These are phyloP conservation scores for Tokudaia muenninki DNA, from an alignment of 2,797 vertebrate species.

Conservation along the genomic window DNA sequence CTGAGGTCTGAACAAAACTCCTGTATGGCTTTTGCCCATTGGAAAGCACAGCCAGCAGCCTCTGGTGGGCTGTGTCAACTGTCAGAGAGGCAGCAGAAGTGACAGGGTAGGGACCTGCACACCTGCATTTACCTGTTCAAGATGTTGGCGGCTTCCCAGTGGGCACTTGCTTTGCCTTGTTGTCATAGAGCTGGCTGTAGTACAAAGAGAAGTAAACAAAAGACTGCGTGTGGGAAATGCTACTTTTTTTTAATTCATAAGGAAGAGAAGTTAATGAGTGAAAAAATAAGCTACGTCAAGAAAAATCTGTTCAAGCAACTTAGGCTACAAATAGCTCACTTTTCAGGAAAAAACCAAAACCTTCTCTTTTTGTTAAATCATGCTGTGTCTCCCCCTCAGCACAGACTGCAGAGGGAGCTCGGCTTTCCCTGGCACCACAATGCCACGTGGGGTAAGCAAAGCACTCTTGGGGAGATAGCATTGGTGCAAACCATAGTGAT, in stretches of 20 bases:
- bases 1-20: not conserved
- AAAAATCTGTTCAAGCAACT: constrained; percentile 80
- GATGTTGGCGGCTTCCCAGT: not conserved
- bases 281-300: constrained; percentile 67
- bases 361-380: not conserved
- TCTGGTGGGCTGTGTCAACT: not conserved
- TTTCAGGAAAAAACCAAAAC: constrained; percentile 23
- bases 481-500: not conserved
- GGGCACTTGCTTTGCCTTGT: not conserved
- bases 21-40: not conserved
- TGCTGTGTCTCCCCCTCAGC: not conserved
- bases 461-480: not conserved
- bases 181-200: not conserved
- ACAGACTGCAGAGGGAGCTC: not conserved
- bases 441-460: not conserved
- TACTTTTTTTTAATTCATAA: constrained; percentile 80
- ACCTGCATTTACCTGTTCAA: not conserved
- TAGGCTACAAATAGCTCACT: constrained; percentile 79
- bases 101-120: too few species aligned
- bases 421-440: not conserved
- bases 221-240: constrained; percentile 32
- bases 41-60: not conserved
- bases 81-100: accelerated
- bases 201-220: constrained; percentile 67
- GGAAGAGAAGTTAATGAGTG: constrained; percentile 80